phyloP scores from a whole-genome alignment of 2,888 invertebrate species.

The Blera fallax region DNA sequence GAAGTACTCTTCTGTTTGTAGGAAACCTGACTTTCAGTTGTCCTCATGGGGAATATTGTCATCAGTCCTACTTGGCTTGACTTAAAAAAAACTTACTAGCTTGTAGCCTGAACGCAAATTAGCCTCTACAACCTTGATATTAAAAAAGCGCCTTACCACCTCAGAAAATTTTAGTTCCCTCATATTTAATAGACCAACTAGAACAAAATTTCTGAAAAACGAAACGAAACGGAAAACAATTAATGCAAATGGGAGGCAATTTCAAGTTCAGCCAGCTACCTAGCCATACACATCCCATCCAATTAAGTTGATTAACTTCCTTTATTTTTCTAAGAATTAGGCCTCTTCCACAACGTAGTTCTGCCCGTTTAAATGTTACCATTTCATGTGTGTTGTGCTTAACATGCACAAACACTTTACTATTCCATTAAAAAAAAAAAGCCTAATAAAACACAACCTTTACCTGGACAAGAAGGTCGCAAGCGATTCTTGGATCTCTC shows the following conservation, averaged over 20 bases:
- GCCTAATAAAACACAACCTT: constrained; percentile 34
- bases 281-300: constrained; percentile 34
- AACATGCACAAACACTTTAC: constrained; percentile 43
- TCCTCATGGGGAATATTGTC: too few species aligned
- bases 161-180: neutral
- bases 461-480: constrained; percentile 63
- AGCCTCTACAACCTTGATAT: neutral
- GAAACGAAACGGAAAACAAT: constrained; percentile 6
- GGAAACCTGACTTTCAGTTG: too few species aligned
- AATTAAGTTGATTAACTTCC: constrained; percentile 70
- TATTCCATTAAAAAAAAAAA: constrained; percentile 1
- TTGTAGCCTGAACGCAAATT: neutral
- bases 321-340: constrained; percentile 54
- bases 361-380: constrained; percentile 40
- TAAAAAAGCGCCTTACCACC: neutral
- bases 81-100: neutral
- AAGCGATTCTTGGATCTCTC: constrained; percentile 38
- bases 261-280: constrained; percentile 52
- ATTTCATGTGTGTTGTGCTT: constrained; percentile 60
- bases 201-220: constrained; percentile 14
- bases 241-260: constrained; percentile 59
- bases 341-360: constrained; percentile 23
- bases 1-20: too few species aligned
- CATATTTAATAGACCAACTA: neutral
- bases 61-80: too few species aligned